Conservation (phyloP, 1,140 invertebrate genomes). For the Brachionus plicatilis region DNA sequence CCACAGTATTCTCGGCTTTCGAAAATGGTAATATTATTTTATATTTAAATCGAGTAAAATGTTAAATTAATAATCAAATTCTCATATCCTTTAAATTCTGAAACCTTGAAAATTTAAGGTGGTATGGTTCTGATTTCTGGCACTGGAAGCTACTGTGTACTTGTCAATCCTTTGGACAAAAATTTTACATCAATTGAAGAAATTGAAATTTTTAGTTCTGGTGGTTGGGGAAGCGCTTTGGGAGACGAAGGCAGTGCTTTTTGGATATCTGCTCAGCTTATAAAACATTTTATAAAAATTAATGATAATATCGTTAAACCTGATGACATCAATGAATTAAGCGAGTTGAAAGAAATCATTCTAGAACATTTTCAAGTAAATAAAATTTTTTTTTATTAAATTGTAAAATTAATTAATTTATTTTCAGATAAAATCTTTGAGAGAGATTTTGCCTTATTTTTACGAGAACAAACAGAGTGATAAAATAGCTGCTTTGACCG, state of each 20-base stretch:
- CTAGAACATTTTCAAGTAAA: slow-evolving; percentile 31
- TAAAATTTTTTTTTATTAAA: background rate
- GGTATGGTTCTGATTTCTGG: slow-evolving; percentile 89
- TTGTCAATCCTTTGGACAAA: slow-evolving; percentile 65
- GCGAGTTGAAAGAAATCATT: background rate
- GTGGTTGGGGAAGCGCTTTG: slow-evolving; percentile 89
- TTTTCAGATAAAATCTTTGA: slow-evolving; percentile 14
- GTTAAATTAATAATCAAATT: background rate
- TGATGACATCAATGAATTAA: background rate
- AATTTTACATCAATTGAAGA: background rate
- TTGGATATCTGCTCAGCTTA: slow-evolving; percentile 73
- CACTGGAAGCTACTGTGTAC: slow-evolving; percentile 76
- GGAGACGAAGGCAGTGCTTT: slow-evolving; percentile 79
- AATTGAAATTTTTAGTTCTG: slow-evolving; percentile 49
- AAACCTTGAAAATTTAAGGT: slow-evolving; percentile 53
- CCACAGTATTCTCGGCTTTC: slow-evolving; percentile 30
- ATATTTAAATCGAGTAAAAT: too few relatives aligned
- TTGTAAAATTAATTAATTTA: background rate
- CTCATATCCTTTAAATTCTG: background rate
- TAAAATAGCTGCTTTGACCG: slow-evolving; percentile 30
- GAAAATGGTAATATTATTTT: background rate
- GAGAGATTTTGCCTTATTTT: slow-evolving; percentile 33
- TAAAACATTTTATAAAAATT: slow-evolving; percentile 62
- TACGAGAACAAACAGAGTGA: slow-evolving; percentile 1
- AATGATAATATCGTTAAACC: background rate